Evolutionary conservation across 2,888 invertebrate species (phyloP), one percentile per base, ranked within the genome.

Genomic region (Noctua pronuba): DNA sequence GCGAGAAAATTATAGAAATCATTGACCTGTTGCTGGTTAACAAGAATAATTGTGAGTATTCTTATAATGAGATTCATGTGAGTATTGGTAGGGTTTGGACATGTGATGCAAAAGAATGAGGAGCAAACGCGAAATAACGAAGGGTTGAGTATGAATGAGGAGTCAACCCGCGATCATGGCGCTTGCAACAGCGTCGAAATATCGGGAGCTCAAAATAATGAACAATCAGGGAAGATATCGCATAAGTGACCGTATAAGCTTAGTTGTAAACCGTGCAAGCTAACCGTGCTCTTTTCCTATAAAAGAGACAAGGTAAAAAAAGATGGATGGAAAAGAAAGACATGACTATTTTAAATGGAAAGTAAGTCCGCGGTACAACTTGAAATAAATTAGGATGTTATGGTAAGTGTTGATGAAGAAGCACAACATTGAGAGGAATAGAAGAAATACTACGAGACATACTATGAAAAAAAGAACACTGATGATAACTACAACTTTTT

Each of bases 21-120:
- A 86, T 91, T 44, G 92, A 92, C 64, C 77, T 88, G 3, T 80
- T 88, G 10, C 79, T 91, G 8, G 55, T 88, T 21, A 79, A 80
- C 73, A 88, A 88, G 67, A 88, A 84, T 4, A 86, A 82, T 46
- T 79, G 92, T 92, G 58, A 90, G 91, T 86, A 58, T 67, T 58
- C 18, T n/a, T 10, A 0, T 49, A 35, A 13, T 49, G 46, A 64
- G 38, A 3, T n/a, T 64, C 7, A 11, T 7, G 13, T 16, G 6
- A 24, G 13, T 24, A 21, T 24, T 24, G 62, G 24, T 62, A 7
- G 13, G 24, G 24, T 24, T 2, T 13, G 64, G 13, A 38, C 5
- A 24, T 38, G 2, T 13, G 24, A 24, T 24, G 38, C 24, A 13
- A 24, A 38, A 13, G 6, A 38, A 24, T 24, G 13, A 2, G 38